phyloP scores from a whole-genome alignment of 2,888 invertebrate species.

The Tupiocoris notatus region DNA sequence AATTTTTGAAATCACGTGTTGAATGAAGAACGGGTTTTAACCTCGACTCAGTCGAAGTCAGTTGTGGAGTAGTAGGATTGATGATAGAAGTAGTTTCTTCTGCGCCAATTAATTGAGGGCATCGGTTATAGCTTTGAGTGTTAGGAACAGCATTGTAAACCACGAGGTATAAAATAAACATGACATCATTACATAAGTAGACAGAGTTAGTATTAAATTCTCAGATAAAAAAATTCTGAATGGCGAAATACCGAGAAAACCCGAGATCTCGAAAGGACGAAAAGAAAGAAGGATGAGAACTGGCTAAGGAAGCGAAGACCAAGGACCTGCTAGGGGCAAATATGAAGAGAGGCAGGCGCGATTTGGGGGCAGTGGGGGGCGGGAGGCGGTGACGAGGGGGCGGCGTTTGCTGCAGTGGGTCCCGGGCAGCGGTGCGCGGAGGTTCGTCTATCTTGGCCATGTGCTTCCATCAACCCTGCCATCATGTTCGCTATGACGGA shows the following conservation, averaged over 20 bases:
- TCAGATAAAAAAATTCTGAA: not conserved
- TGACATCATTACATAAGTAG: not conserved
- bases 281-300: not conserved
- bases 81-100: too few species aligned
- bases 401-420: constrained; percentile 39
- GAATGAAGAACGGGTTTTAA: too few species aligned
- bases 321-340: constrained; percentile 30
- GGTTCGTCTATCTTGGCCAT: constrained; percentile 39
- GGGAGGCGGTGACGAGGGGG: constrained; percentile 17
- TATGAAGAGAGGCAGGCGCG: constrained; percentile 25
- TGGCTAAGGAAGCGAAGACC: constrained; percentile 9
- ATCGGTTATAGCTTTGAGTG: too few species aligned
- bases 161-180: too few species aligned
- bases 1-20: too few species aligned
- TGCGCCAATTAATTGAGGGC: too few species aligned
- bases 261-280: constrained; percentile 12
- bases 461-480: constrained; percentile 45
- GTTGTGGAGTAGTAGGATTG: too few species aligned
- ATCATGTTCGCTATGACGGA: constrained; percentile 59
- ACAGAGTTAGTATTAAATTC: not conserved
- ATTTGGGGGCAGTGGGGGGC: constrained; percentile 8
- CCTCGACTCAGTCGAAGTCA: too few species aligned
- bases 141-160: too few species aligned
- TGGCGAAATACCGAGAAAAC: not conserved
- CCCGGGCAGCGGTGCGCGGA: constrained; percentile 42